A percentile compares a stretch with the other conserved stretches of the same genome.
Evolutionary conservation across 35 echinoderm and acorn worm species (phyloP).

Genomic region (Strongylocentrotus purpuratus): DNA sequence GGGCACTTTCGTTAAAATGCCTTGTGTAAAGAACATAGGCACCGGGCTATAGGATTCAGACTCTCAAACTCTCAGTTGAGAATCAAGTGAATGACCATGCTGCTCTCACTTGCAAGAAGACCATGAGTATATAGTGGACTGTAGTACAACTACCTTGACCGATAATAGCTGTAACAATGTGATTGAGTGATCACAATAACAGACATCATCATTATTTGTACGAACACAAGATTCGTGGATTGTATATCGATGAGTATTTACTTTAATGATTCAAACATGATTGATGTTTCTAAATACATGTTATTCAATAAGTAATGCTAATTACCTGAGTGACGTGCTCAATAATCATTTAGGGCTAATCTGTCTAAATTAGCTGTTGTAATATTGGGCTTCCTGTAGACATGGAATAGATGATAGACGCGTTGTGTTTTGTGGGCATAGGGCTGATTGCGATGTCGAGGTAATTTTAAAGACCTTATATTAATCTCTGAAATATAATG

Average conservation of each 20-base stretch:
- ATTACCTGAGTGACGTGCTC: neutral
- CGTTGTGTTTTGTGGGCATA: neutral
- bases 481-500: neutral
- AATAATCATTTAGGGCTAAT: neutral
- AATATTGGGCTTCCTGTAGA: neutral
- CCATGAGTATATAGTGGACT: neutral
- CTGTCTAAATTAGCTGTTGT: neutral
- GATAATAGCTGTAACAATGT: constrained; percentile 4
- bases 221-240: neutral
- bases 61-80: neutral
- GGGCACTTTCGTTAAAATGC: no score
- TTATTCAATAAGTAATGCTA: neutral
- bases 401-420: neutral
- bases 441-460: neutral
- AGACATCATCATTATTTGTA: neutral
- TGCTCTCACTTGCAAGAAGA: neutral
- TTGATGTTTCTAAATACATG: neutral
- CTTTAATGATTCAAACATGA: neutral
- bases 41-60: neutral
- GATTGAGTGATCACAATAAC: neutral
- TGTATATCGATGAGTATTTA: neutral
- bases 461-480: neutral
- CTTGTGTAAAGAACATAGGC: neutral
- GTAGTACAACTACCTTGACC: neutral
- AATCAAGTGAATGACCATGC: neutral